Base-by-base conservation (phyloP, 2,888 invertebrate genomes). In the Drosophila leonis region DNA sequence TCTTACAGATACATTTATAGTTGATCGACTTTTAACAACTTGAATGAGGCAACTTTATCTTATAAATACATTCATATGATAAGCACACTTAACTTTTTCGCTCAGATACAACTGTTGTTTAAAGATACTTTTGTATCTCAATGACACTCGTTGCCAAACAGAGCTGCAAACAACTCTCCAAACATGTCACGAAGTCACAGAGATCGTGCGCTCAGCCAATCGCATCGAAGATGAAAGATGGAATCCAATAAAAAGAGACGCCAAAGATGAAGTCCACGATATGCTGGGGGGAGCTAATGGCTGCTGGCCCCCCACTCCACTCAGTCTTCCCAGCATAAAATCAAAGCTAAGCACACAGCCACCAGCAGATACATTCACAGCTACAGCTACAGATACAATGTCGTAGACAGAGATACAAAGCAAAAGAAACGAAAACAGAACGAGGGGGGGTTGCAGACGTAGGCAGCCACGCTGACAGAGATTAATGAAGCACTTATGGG, bases 401-500 rank as follows among this genome's bases (percentile, higher is more conserved):
- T 52, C 39, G 54, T 18, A 27, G 27, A n/a, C n/a, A 61, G 52
- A 78, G 49, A 35, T 42, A 78, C 74, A 81, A 54, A 61, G 41
- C 44, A 72, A 73, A 73, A 82, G 68, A 82, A 75, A 75, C 69
- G 64, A 82, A 82, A 78, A 72, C 24, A n/a, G 61, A 72, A 49
- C 68, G 69, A 71, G 62, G n/a, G 39, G 39, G 39, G 27, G 15
- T 8, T n/a, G 29, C 33, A 15, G 29, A 13, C 15, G 41, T 35
- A 51, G 51, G 57, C 49, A 39, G 61, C 62, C 57, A 54, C 71
- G 76, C 83, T 86, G 89, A 90, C 90, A 90, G 89, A 86, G 86
- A 90, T 86, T 90, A 86, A 86, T 86, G 90, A 90, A 86, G 89
- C 87, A 86, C 89, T 90, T 87, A 86, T 86, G 86, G 89, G 81